A percentile compares a stretch with the other conserved stretches of the same genome.
These are phyloP conservation scores for Dichetophora obliterata DNA, from an alignment of 2,888 invertebrate species.

Conservation along the genomic window DNA sequence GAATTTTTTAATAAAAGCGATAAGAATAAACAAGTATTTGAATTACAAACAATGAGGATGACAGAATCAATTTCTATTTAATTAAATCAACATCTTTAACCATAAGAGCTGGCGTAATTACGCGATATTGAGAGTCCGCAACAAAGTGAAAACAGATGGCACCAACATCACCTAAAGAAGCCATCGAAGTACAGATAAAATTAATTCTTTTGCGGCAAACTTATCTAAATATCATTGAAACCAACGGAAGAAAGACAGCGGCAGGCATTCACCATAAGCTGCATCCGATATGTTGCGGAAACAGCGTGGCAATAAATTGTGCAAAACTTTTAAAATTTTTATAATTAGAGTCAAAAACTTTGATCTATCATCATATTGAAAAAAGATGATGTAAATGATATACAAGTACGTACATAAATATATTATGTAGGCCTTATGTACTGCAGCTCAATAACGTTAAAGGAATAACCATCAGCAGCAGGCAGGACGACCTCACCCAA, in stretches of 20 bases:
- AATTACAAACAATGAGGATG: neutral
- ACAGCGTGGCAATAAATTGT: constrained; percentile 28
- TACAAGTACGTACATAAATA: no score
- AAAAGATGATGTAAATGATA: neutral
- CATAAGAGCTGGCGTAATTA: constrained; percentile 24
- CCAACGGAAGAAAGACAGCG: neutral
- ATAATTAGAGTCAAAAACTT: constrained; percentile 45
- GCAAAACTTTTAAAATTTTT: constrained; percentile 27
- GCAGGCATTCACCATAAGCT: neutral
- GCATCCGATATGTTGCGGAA: neutral
- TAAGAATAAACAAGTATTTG: neutral
- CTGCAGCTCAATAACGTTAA: no score
- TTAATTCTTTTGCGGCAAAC: constrained; percentile 61
- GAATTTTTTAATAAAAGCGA: neutral
- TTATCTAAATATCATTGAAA: constrained; percentile 62
- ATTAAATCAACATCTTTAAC: constrained; percentile 21
- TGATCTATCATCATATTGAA: constrained; percentile 22
- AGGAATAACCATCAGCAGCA: no score
- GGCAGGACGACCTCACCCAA: neutral
- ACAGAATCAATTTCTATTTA: neutral
- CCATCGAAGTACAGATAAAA: constrained; percentile 48
- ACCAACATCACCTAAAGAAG: constrained; percentile 28
- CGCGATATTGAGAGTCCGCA: constrained; percentile 26
- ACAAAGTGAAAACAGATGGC: constrained; percentile 46
- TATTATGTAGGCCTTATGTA: neutral